Percentiles rank a stretch among this genome's conserved stretches.
These are phyloP conservation scores for Montipora capricornis DNA, from an alignment of 64 coral and sea anemone species.

Conservation along the genomic window DNA sequence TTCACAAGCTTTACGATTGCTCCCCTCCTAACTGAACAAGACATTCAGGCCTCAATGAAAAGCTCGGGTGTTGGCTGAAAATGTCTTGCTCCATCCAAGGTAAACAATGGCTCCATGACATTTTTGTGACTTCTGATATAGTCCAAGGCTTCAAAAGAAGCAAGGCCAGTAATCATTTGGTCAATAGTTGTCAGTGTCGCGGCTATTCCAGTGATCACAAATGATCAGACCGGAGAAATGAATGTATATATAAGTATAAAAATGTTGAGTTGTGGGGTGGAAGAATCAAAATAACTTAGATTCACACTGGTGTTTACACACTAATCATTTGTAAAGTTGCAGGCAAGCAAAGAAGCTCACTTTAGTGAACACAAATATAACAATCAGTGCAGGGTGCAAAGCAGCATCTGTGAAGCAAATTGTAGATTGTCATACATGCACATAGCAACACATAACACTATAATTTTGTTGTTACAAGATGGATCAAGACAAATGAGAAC, in stretches of 20 bases:
- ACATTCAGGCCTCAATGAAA: conserved; percentile 79
- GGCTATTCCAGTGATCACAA: conserved; percentile 80
- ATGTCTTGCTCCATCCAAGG: conserved; percentile 57
- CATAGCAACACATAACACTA: conserved; percentile 24
- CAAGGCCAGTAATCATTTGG: conserved; percentile 72
- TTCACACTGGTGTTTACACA: not conserved
- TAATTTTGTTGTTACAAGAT: conserved; percentile 5
- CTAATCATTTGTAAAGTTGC: conserved; percentile 13
- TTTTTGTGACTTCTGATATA: conserved; percentile 69
- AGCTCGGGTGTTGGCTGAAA: conserved; percentile 66
- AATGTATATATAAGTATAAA: conserved; percentile 12
- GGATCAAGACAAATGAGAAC: not conserved
- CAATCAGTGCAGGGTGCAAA: conserved; percentile 25
- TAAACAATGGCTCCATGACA: conserved; percentile 76
- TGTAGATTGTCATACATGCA: conserved; percentile 7
- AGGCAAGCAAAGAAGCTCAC: conserved; percentile 1
- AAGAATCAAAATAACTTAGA: not conserved
- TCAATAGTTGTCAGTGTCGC: conserved; percentile 75
- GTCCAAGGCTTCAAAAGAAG: conserved; percentile 67
- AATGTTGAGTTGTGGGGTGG: not conserved
- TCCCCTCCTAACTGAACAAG: conserved; percentile 52
- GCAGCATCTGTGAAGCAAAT: not conserved
- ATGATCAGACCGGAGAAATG: conserved; percentile 64
- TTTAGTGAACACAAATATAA: conserved; percentile 15
- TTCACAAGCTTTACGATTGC: conserved; percentile 31